Conservation (phyloP, 1,140 invertebrate genomes). For the Manduca sexta region DNA sequence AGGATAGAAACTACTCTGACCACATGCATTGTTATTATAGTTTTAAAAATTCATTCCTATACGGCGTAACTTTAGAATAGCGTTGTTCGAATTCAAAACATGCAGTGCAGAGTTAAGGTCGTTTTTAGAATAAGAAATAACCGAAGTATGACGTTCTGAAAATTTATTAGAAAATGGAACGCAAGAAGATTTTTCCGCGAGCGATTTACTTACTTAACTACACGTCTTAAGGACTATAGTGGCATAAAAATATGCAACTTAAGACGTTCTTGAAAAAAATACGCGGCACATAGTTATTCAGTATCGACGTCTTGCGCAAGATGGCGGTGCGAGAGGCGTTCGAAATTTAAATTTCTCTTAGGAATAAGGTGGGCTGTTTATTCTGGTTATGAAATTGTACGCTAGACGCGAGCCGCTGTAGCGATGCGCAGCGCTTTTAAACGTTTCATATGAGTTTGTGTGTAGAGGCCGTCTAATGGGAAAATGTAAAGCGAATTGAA, state of each 20-base stretch:
- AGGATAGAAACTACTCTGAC: conserved; percentile 37
- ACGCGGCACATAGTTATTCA: conserved; percentile 54
- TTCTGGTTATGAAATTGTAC: conserved; percentile 13
- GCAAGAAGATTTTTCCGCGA: conserved; percentile 64
- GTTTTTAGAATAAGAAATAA: conserved; percentile 2
- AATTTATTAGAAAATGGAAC: conserved; percentile 30
- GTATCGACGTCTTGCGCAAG: conserved; percentile 69
- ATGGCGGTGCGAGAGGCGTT: conserved; percentile 64
- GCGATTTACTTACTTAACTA: conserved; percentile 63
- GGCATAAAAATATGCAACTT: conserved; percentile 66
- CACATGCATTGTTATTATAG: conserved; percentile 64
- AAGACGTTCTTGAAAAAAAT: conserved; percentile 67
- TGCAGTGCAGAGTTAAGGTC: conserved; percentile 2
- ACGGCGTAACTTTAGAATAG: conserved; percentile 13
- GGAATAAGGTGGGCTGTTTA: conserved; percentile 58
- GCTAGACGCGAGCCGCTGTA: conserved; percentile 6
- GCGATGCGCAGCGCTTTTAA: conserved; percentile 5
- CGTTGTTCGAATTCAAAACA: conserved; percentile 7
- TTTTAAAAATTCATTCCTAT: conserved; percentile 31
- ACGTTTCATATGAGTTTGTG: conserved; percentile 1
- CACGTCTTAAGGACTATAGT: conserved; percentile 64
- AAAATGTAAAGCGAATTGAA: too few relatives aligned
- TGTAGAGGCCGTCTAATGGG: neutral
- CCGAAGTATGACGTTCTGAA: conserved; percentile 17
- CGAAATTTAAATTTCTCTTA: conserved; percentile 66